Base-by-base conservation (phyloP, 1,140 invertebrate species). In the Cotesia typhae region DNA sequence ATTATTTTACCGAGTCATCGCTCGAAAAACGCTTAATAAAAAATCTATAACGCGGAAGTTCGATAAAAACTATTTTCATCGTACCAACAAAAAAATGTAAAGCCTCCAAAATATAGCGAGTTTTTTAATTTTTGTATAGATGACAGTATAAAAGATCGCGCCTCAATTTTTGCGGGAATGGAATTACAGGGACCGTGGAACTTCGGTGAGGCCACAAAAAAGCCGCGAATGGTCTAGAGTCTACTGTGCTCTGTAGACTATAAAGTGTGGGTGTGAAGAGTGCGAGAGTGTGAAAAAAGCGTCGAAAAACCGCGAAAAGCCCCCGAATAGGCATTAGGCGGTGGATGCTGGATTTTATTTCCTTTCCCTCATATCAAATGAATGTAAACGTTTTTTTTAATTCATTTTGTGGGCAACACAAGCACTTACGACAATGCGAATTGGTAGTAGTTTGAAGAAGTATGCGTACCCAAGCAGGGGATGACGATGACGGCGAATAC, bases 301-400 rank as follows among this genome's bases (percentile, higher is more conserved):
- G 38, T 53, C 64, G 51, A 66, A 66, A 66, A 63, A 66, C 51
- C 51, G 64, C 64, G 60, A 63, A 63, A 63, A 12, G 12, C 60
- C 12, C 60, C 20, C 20, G n/a, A 9, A 14, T 63, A 12, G 14
- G 4, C 36, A n/a, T 63, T 63, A 36, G 20, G 28, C 14, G 20
- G 17, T 47, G 41, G 10, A 7, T 47, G 20, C 20, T 47, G 41
- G 10, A 7, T 47, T 47, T 47, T 47, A 47, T 6, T 47, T 47
- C 41, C 41, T 47, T 47, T 10, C 41, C 41, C 41, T 47, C 41
- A 9, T 28, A 28, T 28, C 28, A 28, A 28, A 47, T 47, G 41
- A 47, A 47, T 47, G 41, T 47, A 47, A 47, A 47, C 41, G 2
- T 47, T 47, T 47, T 47, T 47, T 47, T 47, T 9, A 47, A 47